Evolutionary conservation across 2,797 vertebrate genomes (phyloP).

Genomic region (Acanthis flammea): DNA sequence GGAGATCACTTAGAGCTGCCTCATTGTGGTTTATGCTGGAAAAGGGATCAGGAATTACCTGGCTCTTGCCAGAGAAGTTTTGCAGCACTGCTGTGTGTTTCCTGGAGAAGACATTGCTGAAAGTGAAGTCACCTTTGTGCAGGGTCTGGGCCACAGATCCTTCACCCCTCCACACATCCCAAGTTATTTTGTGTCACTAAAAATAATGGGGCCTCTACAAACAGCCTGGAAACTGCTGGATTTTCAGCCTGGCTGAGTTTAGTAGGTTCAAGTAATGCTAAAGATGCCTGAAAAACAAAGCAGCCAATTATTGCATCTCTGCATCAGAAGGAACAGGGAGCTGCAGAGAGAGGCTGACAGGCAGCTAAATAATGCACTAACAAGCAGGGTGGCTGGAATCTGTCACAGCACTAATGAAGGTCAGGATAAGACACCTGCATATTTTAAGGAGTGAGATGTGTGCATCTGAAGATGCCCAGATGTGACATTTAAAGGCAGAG

Average conservation of each 20-base stretch:
- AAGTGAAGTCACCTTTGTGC: background rate
- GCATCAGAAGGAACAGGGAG: background rate
- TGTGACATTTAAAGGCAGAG: background rate
- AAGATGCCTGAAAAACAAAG: constrained; percentile 4
- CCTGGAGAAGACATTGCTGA: background rate
- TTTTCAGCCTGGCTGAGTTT: background rate
- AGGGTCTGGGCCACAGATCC: background rate
- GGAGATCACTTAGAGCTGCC: background rate
- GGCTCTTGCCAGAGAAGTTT: background rate
- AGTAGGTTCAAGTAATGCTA: background rate
- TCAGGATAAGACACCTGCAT: constrained; percentile 28
- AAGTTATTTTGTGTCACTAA: background rate
- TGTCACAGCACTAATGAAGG: constrained; percentile 37
- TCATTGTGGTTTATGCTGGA: background rate
- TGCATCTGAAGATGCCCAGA: constrained; percentile 10
- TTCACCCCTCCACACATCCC: background rate
- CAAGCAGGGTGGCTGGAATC: constrained; percentile 36
- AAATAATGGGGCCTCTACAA: background rate
- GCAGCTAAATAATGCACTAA: constrained; percentile 33
- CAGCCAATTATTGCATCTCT: constrained; percentile 19
- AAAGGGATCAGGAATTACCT: background rate
- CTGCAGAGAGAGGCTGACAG: constrained; percentile 20
- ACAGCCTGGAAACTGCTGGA: background rate
- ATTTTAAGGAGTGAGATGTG: background rate
- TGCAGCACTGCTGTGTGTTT: background rate